These are phyloP conservation scores for Eurystomus gularis DNA, from an alignment of 2,113 vertebrate genomes.

Conservation along the genomic window DNA sequence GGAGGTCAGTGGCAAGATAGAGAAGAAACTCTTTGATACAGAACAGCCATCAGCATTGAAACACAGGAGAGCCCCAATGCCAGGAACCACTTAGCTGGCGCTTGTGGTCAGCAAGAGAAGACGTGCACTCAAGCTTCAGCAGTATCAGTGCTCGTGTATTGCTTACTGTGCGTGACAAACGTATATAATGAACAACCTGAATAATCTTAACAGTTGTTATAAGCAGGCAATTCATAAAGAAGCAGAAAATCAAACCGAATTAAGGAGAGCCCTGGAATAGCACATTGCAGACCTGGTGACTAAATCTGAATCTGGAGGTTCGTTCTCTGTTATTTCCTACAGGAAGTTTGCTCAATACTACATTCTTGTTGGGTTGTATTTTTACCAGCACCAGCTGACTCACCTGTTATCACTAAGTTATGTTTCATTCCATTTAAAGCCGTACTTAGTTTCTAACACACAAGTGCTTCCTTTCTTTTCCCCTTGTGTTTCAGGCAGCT, in stretches of 20 bases:
- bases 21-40: neutral
- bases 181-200: neutral
- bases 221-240: neutral
- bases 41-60: neutral
- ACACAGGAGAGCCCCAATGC: accelerated
- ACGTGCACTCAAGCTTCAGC: accelerated
- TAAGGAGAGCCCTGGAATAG: neutral
- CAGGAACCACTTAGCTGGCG: neutral
- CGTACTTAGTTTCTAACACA: neutral
- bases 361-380: neutral
- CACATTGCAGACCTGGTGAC: accelerated
- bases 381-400: neutral
- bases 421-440: neutral
- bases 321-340: accelerated
- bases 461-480: neutral
- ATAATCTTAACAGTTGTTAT: neutral
- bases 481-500: conserved; percentile 79
- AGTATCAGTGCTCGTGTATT: neutral
- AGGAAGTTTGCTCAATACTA: neutral
- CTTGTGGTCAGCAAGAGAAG: neutral
- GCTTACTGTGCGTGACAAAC: neutral
- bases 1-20: neutral
- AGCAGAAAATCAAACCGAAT: neutral
- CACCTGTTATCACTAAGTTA: neutral
- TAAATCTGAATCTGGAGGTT: neutral